Percentiles rank a stretch among this genome's conserved stretches.
Conservation (phyloP, 2,113 vertebrate genomes). For the Neomonachus schauinslandi region DNA sequence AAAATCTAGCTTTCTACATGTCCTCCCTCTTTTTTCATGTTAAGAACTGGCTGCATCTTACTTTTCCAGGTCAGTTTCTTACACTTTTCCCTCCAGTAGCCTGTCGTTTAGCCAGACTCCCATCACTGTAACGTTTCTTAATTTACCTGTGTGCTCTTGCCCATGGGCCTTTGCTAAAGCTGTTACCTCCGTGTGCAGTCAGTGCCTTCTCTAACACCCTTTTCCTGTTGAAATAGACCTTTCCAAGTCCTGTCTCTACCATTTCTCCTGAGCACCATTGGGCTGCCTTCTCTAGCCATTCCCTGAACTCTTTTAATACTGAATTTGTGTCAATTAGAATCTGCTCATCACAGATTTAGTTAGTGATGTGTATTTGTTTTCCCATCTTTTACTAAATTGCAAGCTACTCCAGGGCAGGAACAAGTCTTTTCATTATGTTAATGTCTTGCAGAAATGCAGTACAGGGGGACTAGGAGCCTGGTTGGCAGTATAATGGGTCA, state of each 20-base stretch:
- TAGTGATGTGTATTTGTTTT: not conserved
- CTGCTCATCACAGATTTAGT: not conserved
- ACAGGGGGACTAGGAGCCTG: not conserved
- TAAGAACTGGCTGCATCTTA: not conserved
- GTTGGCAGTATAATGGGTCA: conserved; percentile 30
- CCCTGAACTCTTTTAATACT: not conserved
- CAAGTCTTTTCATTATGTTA: not conserved
- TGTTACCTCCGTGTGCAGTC: not conserved
- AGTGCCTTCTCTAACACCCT: not conserved
- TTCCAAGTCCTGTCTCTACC: conserved; percentile 3
- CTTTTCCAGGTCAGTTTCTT: not conserved
- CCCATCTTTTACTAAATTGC: not conserved
- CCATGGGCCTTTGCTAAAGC: not conserved
- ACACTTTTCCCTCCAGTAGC: not conserved
- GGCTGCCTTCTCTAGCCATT: not conserved
- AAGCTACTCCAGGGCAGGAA: not conserved
- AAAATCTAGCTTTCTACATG: conserved; percentile 39
- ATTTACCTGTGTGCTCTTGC: not conserved
- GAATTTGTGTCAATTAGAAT: conserved; percentile 13
- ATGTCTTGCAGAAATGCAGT: not conserved
- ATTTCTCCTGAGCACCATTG: not conserved
- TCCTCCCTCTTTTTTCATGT: not conserved
- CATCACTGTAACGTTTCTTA: not conserved
- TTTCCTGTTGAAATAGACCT: not conserved
- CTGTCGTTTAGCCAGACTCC: not conserved